phyloP scores from a whole-genome alignment of 2,113 vertebrate genomes.

The Capricornis sumatraensis region DNA sequence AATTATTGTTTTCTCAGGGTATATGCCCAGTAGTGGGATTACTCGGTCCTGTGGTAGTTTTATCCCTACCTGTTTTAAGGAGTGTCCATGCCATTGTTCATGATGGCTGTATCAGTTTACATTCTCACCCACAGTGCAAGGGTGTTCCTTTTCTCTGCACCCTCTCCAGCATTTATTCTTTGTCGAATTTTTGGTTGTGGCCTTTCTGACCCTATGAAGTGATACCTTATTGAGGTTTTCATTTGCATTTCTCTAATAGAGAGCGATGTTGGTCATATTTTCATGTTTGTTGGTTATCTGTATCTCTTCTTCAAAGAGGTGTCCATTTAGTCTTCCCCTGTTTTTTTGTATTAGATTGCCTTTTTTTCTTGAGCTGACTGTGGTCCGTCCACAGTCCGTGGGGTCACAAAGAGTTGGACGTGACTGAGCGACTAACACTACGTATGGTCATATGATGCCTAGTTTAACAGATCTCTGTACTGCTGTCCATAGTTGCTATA shows the following conservation, averaged over 20 bases:
- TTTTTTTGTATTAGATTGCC: not conserved
- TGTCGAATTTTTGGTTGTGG: not conserved
- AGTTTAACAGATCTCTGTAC: not conserved
- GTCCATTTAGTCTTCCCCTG: not conserved
- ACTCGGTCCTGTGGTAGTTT: not conserved
- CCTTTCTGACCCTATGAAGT: not conserved
- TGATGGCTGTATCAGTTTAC: not conserved
- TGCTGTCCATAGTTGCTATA: not conserved
- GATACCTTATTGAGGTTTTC: not conserved
- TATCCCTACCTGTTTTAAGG: not conserved
- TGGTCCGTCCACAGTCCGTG: not conserved
- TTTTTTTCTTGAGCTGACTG: not conserved
- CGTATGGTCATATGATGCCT: accelerated
- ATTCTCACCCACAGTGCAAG: not conserved
- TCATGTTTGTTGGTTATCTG: not conserved
- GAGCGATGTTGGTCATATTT: not conserved
- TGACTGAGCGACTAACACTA: not conserved
- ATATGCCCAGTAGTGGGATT: not conserved
- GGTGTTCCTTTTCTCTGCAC: not conserved
- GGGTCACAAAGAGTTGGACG: not conserved
- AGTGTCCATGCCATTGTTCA: not conserved
- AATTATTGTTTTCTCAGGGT: not conserved
- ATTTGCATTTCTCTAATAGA: not conserved
- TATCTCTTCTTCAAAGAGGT: not conserved
- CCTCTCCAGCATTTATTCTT: not conserved